A percentile compares a stretch with the other conserved stretches of the same genome.
phyloP scores from a whole-genome alignment of 1,140 invertebrate species.

The Trichogramma pretiosum region DNA sequence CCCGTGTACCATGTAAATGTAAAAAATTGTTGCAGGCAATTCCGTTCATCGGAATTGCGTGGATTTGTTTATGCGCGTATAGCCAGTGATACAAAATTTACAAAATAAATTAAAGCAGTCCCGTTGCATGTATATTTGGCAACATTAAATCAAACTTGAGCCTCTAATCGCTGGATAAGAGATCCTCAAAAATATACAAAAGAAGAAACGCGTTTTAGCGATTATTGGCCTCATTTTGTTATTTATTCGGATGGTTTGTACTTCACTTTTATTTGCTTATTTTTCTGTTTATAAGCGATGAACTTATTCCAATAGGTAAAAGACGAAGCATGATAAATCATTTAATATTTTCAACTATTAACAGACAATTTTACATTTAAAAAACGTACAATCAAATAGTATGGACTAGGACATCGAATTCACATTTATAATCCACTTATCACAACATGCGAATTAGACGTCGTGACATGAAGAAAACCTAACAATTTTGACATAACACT shows the following conservation, averaged over 20 bases:
- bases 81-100: slow-evolving; percentile 11
- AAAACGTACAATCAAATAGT: no score
- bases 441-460: slow-evolving; percentile 11
- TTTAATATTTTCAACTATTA: slow-evolving; percentile 4
- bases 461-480: neutral
- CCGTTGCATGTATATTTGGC: slow-evolving; percentile 3
- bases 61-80: slow-evolving; percentile 3
- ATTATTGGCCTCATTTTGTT: neutral
- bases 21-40: slow-evolving; percentile 13
- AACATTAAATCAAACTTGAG: slow-evolving; percentile 8
- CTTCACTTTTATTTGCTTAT: slow-evolving; percentile 11
- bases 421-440: slow-evolving; percentile 14
- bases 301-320: slow-evolving; percentile 4
- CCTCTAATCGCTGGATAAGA: neutral
- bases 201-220: neutral
- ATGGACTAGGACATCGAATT: slow-evolving; percentile 3
- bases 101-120: slow-evolving; percentile 11
- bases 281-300: neutral
- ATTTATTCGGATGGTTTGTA: slow-evolving; percentile 1
- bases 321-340: neutral
- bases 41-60: slow-evolving; percentile 3
- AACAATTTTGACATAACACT: slow-evolving; percentile 5
- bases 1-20: slow-evolving; percentile 9
- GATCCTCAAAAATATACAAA: slow-evolving; percentile 5
- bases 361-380: slow-evolving; percentile 5